These are phyloP conservation scores for Muraenolepis orangiensis DNA, from an alignment of 2,797 vertebrate genomes.

Conservation along the genomic window DNA sequence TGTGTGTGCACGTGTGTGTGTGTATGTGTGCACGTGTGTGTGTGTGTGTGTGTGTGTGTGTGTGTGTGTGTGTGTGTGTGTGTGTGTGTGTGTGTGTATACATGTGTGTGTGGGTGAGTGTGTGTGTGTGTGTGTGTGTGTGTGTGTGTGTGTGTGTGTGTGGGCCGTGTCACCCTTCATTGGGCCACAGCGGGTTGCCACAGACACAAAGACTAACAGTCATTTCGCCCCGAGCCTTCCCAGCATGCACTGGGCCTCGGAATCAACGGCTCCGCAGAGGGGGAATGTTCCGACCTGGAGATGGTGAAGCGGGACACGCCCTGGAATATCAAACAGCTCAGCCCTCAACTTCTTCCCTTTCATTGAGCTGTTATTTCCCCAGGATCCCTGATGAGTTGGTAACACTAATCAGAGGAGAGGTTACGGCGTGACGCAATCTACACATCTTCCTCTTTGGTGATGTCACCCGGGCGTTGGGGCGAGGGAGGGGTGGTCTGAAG, in stretches of 20 bases:
- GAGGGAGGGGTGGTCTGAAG: not conserved
- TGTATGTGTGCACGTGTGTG: not conserved
- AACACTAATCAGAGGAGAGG: not conserved
- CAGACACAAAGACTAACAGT: constrained; percentile 42
- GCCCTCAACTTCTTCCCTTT: not conserved
- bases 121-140: not conserved
- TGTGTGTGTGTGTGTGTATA: not conserved
- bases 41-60: not conserved
- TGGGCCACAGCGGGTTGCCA: constrained; percentile 37
- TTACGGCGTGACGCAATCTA: not conserved
- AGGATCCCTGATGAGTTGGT: not conserved
- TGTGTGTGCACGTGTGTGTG: not conserved
- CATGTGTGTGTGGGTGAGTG: not conserved
- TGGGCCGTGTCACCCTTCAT: constrained; percentile 14
- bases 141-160: not conserved
- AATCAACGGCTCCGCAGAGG: constrained; percentile 25
- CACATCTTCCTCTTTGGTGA: not conserved
- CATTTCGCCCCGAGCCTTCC: constrained; percentile 42
- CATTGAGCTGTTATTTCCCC: not conserved
- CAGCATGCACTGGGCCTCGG: constrained; percentile 34
- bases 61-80: not conserved
- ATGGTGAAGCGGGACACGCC: not conserved
- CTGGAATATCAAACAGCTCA: no score
- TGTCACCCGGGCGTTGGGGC: constrained; percentile 1
- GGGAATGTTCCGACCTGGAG: constrained; percentile 6